Evolutionary conservation across 2,113 vertebrate genomes (phyloP), one percentile per base, ranked within the genome.

Genomic region (Oncorhynchus masou): DNA sequence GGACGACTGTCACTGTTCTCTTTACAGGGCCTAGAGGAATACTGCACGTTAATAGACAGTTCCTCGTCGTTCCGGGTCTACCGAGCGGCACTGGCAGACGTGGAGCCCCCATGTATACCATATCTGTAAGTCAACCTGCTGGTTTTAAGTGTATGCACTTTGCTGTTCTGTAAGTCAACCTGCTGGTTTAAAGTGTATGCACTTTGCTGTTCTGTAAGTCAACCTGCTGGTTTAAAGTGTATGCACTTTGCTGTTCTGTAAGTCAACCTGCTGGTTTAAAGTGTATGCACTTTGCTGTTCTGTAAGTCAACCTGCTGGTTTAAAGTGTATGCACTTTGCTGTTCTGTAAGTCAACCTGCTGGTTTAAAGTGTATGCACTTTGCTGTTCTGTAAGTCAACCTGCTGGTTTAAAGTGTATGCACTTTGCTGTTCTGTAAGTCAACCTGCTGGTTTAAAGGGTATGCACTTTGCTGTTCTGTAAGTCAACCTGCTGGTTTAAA

Each of bases 41-140:
- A 96, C 92, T 96, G 96, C 89, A 96, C 94, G 0, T 91, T 96
- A 78, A 96, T 96, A 0, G 96, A 96, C 93, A 96, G 96, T 85
- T 96, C 95, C 2, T 96, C 96, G 0, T 96, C 96, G 72, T 97
- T 97, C 91, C 94, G 96, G 0, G 95, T 94, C 31, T 96, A 96
- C 82, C 89, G 96, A 31, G 95, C 95, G 0, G 96, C 96, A 2
- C 91, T 97, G 72, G 90, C 94, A 0, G 96, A 97, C 0, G 96
- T 97, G 77, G 95, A 94, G 70, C 93, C 94, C 0, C 95, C 94
- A 0, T 96, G 93, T 79, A 96, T 96, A 81, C 95, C 95, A 0
- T 96, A 96, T 87, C 84, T 96, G 95, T 97, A 92, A 93, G 94
- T 90, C 12, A 31, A 7, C 0, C 16, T 31, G 31, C 31, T 31